Conservation (phyloP, 2,113 vertebrate genomes). For the Saguinus midas region DNA sequence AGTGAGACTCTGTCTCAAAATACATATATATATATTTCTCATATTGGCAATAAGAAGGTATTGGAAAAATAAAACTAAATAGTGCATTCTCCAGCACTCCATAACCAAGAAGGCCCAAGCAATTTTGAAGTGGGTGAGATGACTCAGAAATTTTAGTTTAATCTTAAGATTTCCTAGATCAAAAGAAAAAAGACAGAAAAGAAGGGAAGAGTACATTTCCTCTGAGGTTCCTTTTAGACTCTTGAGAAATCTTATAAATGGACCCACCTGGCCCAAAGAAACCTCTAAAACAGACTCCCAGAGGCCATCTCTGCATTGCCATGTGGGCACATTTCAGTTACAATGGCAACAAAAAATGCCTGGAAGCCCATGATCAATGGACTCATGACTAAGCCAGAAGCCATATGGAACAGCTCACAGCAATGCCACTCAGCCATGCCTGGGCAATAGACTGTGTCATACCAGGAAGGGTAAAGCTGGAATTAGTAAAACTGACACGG, state of each 20-base stretch:
- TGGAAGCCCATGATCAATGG: background rate
- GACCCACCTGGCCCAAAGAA: background rate
- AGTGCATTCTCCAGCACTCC: background rate
- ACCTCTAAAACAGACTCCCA: background rate
- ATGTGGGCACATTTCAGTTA: background rate
- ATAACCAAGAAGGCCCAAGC: background rate
- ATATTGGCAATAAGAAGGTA: constrained; percentile 15
- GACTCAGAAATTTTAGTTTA: background rate
- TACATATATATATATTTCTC: too few relatives aligned
- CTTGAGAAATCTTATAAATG: background rate
- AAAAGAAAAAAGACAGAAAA: background rate
- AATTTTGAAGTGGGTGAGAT: constrained; percentile 8
- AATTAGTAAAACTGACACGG: background rate
- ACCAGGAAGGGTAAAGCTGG: background rate
- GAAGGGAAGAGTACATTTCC: background rate
- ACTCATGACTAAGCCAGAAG: background rate
- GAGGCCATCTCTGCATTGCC: background rate
- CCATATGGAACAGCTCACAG: background rate
- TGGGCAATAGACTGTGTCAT: background rate
- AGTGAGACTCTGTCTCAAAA: too few relatives aligned
- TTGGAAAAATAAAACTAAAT: background rate
- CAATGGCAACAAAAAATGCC: background rate
- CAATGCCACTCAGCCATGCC: background rate
- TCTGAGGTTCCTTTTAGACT: background rate
- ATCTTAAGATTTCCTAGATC: background rate